Conservation (phyloP, 2,113 vertebrate species). For the Barbus barbus region DNA sequence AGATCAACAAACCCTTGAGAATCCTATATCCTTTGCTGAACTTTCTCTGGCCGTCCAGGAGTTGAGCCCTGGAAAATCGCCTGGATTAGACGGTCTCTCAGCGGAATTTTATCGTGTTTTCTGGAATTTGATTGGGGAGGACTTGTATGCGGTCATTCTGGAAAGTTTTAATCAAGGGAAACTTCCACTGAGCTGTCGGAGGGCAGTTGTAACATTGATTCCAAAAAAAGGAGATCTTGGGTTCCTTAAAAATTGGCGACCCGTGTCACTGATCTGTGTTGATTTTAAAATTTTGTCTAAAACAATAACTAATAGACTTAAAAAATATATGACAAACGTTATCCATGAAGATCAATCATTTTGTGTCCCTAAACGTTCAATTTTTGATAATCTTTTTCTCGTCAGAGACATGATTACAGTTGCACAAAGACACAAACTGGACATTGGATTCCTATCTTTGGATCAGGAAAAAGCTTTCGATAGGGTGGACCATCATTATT, state of each 20-base stretch:
- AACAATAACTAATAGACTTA: background rate
- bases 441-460: background rate
- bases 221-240: background rate
- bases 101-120: background rate
- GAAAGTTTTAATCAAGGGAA: background rate
- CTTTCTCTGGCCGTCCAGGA: background rate
- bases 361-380: background rate
- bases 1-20: background rate
- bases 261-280: background rate
- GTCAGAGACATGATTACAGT: background rate
- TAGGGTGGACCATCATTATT: background rate
- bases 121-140: background rate
- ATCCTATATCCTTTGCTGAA: background rate
- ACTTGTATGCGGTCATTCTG: background rate
- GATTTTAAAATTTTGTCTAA: background rate
- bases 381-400: background rate
- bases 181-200: background rate
- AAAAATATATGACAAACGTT: background rate
- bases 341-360: background rate
- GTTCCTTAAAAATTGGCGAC: background rate
- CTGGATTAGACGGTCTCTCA: background rate
- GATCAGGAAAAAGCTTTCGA: conserved; percentile 22
- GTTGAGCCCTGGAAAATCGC: background rate
- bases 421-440: background rate
- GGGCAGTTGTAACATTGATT: background rate